Percentiles rank a stretch among this genome's conserved stretches.
Evolutionary conservation across 2,888 invertebrate species (phyloP).

Genomic region (Acanthosepion esculentum): DNA sequence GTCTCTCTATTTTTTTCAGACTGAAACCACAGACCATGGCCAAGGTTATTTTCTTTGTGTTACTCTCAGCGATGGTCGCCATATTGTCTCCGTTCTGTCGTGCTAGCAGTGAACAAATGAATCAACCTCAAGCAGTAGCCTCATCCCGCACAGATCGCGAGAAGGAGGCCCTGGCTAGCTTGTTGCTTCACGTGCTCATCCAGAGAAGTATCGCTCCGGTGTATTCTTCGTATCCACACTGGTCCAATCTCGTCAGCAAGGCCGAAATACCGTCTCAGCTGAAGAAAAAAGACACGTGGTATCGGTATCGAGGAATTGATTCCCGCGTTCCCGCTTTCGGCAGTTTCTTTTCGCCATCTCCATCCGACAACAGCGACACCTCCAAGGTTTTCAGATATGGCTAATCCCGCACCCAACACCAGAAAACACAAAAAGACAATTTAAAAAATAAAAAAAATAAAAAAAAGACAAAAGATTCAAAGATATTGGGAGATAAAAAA

Average conservation of each 20-base stretch:
- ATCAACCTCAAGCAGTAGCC: background rate
- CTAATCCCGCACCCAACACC: background rate
- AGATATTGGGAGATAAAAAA: background rate
- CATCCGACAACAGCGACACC: background rate
- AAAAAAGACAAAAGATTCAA: background rate
- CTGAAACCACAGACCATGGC: background rate
- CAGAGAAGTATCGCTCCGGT: background rate
- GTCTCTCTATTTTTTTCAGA: background rate
- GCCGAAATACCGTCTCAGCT: background rate
- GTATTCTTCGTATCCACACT: background rate
- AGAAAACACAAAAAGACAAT: background rate
- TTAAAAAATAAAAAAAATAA: background rate
- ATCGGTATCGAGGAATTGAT: background rate
- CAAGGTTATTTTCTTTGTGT: background rate
- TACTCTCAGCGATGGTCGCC: background rate
- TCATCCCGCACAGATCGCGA: background rate
- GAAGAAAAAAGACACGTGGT: conserved; percentile 7
- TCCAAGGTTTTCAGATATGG: conserved; percentile 22
- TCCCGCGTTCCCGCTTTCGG: background rate
- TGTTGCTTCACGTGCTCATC: conserved; percentile 1
- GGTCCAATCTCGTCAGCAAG: background rate
- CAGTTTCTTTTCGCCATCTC: background rate
- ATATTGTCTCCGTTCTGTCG: background rate
- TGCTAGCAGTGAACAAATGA: background rate
- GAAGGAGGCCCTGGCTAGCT: background rate